phyloP scores from a whole-genome alignment of 2,113 vertebrate species.

The Semicossyphus pulcher region DNA sequence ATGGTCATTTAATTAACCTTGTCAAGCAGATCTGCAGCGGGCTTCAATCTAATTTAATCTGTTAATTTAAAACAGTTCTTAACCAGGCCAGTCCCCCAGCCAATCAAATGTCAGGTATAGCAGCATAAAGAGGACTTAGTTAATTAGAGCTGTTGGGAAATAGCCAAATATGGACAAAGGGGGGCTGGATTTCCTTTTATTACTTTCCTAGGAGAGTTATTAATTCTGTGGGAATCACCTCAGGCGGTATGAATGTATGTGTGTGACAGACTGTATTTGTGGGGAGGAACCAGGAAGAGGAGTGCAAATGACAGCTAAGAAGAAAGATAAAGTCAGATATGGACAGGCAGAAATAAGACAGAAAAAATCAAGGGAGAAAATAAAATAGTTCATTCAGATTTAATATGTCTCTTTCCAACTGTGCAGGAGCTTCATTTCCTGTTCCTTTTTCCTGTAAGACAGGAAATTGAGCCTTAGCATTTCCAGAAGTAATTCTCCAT shows the following conservation, averaged over 20 bases:
- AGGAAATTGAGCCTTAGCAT: constrained; percentile 73
- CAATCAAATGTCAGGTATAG: constrained; percentile 76
- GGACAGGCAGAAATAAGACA: background rate
- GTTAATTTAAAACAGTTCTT: constrained; percentile 77
- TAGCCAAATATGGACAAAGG: constrained; percentile 65
- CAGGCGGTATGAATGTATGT: constrained; percentile 19
- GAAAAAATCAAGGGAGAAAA: constrained; percentile 23
- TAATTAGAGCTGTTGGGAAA: constrained; percentile 80
- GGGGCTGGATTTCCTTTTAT: constrained; percentile 61
- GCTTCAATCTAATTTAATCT: constrained; percentile 77
- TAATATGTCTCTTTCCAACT: constrained; percentile 61
- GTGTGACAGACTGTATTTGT: constrained; percentile 1
- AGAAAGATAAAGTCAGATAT: constrained; percentile 38
- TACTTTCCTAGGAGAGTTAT: constrained; percentile 63
- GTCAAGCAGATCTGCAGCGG: constrained; percentile 70
- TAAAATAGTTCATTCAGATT: constrained; percentile 55
- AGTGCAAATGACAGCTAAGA: background rate
- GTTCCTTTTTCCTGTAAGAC: constrained; percentile 68
- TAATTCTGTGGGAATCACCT: constrained; percentile 64
- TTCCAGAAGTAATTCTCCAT: constrained; percentile 58
- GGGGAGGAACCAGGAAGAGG: background rate
- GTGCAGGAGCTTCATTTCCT: constrained; percentile 78
- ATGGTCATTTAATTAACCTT: constrained; percentile 82
- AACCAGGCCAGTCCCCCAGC: constrained; percentile 76
- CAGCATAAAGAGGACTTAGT: constrained; percentile 61